Percentiles rank a stretch among this genome's conserved stretches.
Conservation (phyloP, 2,888 invertebrate genomes). For the Leptothorax acervorum region DNA sequence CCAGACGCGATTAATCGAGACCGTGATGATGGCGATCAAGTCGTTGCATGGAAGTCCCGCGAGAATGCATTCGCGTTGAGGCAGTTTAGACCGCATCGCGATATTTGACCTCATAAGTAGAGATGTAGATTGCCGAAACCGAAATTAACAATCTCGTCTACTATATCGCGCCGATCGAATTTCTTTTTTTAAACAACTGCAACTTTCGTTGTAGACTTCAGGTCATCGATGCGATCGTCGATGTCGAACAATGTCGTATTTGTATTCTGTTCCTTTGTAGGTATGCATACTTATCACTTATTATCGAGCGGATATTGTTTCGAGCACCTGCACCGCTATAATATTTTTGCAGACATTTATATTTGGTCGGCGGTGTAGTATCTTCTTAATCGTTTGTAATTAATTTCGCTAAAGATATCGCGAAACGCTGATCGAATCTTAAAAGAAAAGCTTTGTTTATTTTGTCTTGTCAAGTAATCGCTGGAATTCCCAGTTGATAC, state of each 20-base stretch:
- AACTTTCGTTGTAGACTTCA: neutral
- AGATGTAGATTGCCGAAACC: neutral
- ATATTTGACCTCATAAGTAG: neutral
- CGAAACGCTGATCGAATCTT: neutral
- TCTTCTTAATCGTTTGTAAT: neutral
- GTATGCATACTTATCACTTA: neutral
- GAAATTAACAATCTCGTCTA: conserved; percentile 2
- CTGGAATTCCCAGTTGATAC: neutral
- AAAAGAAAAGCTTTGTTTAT: neutral
- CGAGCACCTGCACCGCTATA: neutral
- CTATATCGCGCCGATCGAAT: neutral
- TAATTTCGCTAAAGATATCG: neutral
- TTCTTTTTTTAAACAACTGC: neutral
- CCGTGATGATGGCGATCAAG: conserved; percentile 37
- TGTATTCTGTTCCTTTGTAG: neutral
- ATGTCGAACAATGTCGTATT: neutral
- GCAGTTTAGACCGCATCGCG: neutral
- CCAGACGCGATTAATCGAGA: conserved; percentile 48
- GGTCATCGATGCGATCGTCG: neutral
- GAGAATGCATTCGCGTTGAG: conserved; percentile 3
- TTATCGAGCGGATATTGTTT: conserved; percentile 17
- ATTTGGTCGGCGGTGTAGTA: neutral
- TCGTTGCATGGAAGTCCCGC: conserved; percentile 9
- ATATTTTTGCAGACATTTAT: conserved; percentile 25
- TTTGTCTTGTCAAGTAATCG: neutral